Evolutionary conservation across 2,113 vertebrate species (phyloP), one percentile per base, ranked within the genome.

Genomic region (Spea bombifrons): DNA sequence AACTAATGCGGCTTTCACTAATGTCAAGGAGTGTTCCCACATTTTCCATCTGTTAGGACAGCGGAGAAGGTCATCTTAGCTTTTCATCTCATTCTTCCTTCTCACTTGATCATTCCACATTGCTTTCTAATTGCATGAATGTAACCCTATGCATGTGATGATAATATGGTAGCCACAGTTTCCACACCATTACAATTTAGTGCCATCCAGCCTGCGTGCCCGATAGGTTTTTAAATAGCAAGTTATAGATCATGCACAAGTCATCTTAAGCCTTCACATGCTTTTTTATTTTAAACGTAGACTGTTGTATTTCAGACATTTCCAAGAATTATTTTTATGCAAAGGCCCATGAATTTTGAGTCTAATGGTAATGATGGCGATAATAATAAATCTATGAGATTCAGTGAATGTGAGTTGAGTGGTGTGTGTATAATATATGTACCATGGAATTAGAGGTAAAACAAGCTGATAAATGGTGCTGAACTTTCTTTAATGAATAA

Each of bases 401-500:
- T 59, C 15, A 59, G 55, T 2, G 15, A 13, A 59, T 12, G 10
- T 59, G 55, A 59, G 55, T 4, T 5, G 55, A 59, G 15, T 59
- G 55, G 2, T 59, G 30, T 30, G 30, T 59, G 9, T 13, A 3
- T 10, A 13, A 59, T 7, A 59, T 59, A 59, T 59, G 55, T 7
- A 13, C 55, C 55, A 13, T 59, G 55, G 15, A 59, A 59, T 59
- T 59, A 9, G 9, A 59, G 10, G 55, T 10, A 59, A 59, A 59
- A 59, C 55, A 59, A 59, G 15, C 55, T 59, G 55, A 59, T 59
- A 59, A 59, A 59, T 59, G 55, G 4, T 13, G 55, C 55, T 59
- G 55, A 59, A 59, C 55, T 59, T 59, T 59, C 10, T 59, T 59
- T 59, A 59, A 59, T 59, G 55, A 59, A 59, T 59, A 59, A 12